A percentile compares a stretch with the other conserved stretches of the same genome.
phyloP scores from a whole-genome alignment of 92 coral and sea anemone species.

The Phenganax subtilis region DNA sequence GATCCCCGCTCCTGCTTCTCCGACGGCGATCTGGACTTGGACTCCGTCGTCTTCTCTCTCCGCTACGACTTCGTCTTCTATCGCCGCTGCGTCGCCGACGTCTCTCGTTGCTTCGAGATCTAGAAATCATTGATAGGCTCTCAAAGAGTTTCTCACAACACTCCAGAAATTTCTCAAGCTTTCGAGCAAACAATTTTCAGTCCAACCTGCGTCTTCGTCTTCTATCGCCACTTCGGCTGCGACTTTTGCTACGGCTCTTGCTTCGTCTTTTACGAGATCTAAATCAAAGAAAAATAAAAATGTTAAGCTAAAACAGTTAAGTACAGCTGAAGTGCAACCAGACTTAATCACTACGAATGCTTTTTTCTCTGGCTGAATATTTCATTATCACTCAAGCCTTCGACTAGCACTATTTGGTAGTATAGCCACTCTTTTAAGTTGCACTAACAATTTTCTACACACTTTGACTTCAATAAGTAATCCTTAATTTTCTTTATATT shows the following conservation, averaged over 20 bases:
- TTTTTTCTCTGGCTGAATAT: background rate
- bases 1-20: slow-evolving; percentile 36
- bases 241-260: slow-evolving; percentile 48
- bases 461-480: no score
- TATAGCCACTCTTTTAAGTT: no score
- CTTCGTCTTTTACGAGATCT: slow-evolving; percentile 35
- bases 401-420: no score
- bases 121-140: background rate
- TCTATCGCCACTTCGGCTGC: slow-evolving; percentile 44
- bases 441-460: no score
- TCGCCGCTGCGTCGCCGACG: background rate
- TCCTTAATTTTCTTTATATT: no score
- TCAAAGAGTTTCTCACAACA: background rate
- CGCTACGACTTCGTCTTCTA: slow-evolving; percentile 57
- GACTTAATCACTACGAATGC: background rate
- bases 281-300: background rate
- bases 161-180: background rate
- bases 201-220: slow-evolving; percentile 58
- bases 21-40: slow-evolving; percentile 62
- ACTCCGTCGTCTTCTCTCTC: slow-evolving; percentile 57
- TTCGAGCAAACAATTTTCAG: background rate
- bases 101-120: slow-evolving; percentile 46
- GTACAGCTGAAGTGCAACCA: background rate
- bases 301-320: background rate
- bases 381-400: no score